Evolutionary conservation across 2,888 invertebrate species (phyloP).

Genomic region (Drosophila parthenogenetica): DNA sequence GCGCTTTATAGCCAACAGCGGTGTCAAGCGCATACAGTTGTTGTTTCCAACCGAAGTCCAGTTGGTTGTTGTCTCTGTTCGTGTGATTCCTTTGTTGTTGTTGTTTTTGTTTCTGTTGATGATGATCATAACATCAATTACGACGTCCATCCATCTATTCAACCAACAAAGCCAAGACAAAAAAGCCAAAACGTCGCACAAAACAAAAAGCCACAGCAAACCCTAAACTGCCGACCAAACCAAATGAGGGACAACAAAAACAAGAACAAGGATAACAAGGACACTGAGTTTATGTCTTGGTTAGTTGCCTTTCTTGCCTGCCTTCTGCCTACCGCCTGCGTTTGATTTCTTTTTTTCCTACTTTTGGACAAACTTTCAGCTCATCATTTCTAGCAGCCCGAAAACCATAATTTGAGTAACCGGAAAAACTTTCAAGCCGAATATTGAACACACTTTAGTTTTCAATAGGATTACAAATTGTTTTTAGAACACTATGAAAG

Average conservation of each 20-base stretch:
- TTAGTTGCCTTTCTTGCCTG: slow-evolving; percentile 33
- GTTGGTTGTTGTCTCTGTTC: slow-evolving; percentile 15
- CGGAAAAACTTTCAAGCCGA: background rate
- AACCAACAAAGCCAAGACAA: slow-evolving; percentile 59
- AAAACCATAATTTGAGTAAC: slow-evolving; percentile 2
- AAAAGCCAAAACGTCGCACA: slow-evolving; percentile 37
- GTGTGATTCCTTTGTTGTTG: too few species aligned
- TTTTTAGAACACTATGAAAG: too few species aligned
- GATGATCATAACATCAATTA: slow-evolving; percentile 75
- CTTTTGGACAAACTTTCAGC: slow-evolving; percentile 36
- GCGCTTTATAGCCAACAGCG: background rate
- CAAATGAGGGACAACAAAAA: slow-evolving; percentile 26
- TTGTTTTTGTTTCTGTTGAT: slow-evolving; percentile 34
- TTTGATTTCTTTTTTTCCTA: background rate
- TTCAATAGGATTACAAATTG: too few species aligned
- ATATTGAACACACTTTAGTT: background rate
- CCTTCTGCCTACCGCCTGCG: slow-evolving; percentile 2
- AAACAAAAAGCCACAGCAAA: slow-evolving; percentile 42
- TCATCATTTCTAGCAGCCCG: slow-evolving; percentile 42
- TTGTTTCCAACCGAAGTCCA: background rate
- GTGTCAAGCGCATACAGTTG: slow-evolving; percentile 23
- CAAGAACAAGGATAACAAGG: slow-evolving; percentile 20
- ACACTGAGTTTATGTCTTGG: slow-evolving; percentile 41
- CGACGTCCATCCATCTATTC: slow-evolving; percentile 61
- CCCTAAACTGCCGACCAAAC: slow-evolving; percentile 54